Evolutionary conservation across 92 coral and sea anemone genomes (phyloP), one percentile per base, ranked within the genome.

Genomic region (Scolanthus callimorphus): DNA sequence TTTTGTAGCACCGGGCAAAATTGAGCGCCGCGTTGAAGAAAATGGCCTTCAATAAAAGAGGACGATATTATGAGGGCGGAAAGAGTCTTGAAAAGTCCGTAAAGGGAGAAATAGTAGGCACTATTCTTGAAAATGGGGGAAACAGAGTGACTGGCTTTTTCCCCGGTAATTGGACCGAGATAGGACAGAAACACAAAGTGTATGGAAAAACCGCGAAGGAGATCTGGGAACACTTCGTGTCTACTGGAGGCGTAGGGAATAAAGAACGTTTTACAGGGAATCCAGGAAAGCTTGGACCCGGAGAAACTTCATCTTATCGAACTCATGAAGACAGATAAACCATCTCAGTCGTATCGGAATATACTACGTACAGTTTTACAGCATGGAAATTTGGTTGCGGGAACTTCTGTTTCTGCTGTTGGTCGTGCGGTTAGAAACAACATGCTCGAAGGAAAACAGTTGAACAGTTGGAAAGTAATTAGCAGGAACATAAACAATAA

Each of bases 401-500:
- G 79, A 17, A 71, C 80, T 22, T 52, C 67, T 8, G 9, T 26
- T 1, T 30, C 76, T 4, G 66, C 75, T 2, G 62, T 73, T 39
- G 31, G 39, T 8, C 25, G 67, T 27, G 49, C 62, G 26, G 34
- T 81, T 31, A 49, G 45, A 59, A 63, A 60, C 19, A n/a, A 67
- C 12, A 22, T 80, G 65, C 17, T 22, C 2, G 70, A 63, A 11
- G 80, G 76, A 48, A 48, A 25, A 17, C n/a, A n/a, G n/a, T n/a
- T n/a, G n/a, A 50, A 57, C 64, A 71, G 75, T 15, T 70, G 85
- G 74, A 71, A 78, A 73, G 57, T 41, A 49, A 27, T 79, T 39
- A 65, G 63, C 2, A 63, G 53, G 27, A 65, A 74, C 21, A 51
- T 43, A 20, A 69, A 55, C 0, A 70, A 71, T n/a, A 79, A 79